Evolutionary conservation across 2,797 vertebrate genomes (phyloP), one percentile per base, ranked within the genome.

Genomic region (Natrix natrix): DNA sequence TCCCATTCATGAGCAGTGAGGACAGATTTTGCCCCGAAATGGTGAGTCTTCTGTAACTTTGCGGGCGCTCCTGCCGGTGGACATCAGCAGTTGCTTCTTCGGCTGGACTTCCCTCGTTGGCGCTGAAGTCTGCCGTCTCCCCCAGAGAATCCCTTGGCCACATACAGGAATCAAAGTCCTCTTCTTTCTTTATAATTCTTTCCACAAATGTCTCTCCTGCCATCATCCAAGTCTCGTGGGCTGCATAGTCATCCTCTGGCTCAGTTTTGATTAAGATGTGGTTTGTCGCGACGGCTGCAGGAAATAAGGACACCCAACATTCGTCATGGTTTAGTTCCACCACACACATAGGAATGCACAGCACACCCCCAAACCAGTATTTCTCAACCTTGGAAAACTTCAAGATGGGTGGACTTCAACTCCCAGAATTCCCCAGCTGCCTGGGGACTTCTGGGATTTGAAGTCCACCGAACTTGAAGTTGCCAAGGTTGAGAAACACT

Each of bases 21-120:
- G 93, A 16, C 26, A 86, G 6, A 32, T 20, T 1, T 1, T 12
- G 22, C 0, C 59, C 69, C 0, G 14, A 37, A 26, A 74, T 12
- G 3, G 20, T 37, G 2, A 69, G 87, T 26, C 32, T 28, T 22
- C 88, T 32, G 37, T 97, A 97, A 13, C 95, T 96, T 89, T 95
- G 95, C 88, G 96, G 96, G 69, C 97, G 97, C n/a, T 97, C 96
- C 20, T 95, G 95, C 0, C 96, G 94, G 60, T 96, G 96, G 2
- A 93, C 61, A 88, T 96, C 95, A 6, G 26, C 86, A 5, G 52
- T 52, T n/a, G 92, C 37, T 43, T 83, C 94, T 61, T 88, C 60
- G 24, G 94, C 1, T 92, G 83, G 16, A 78, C 60, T 13, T 37
- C 59, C 87, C 26, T 57, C n/a, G 0, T 4, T 13, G 52, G 32